Evolutionary conservation across 2,797 vertebrate genomes (phyloP).

Genomic region (Luscinia luscinia): DNA sequence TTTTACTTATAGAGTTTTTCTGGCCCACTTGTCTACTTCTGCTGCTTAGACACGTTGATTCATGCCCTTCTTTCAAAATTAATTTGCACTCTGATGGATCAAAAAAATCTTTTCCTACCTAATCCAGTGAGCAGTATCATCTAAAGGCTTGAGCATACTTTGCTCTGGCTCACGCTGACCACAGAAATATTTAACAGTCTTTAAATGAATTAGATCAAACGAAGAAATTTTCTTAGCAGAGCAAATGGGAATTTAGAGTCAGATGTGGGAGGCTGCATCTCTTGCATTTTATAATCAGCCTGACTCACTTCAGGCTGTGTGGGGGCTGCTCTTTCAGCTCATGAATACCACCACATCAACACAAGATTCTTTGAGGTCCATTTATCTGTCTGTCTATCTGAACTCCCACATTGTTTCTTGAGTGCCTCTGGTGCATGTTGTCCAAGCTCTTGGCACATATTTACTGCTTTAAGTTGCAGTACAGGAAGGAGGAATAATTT

Average conservation of each 20-base stretch:
- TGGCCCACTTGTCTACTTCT: not conserved
- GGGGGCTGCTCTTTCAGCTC: slow-evolving; percentile 72
- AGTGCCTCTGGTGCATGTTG: not conserved
- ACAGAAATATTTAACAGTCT: not conserved
- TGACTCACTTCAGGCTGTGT: slow-evolving; percentile 78
- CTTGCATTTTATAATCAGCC: slow-evolving; percentile 79
- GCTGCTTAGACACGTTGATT: not conserved
- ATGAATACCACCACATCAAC: slow-evolving; percentile 73
- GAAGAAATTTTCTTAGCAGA: slow-evolving; percentile 10
- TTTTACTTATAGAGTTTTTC: not conserved
- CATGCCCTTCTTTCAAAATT: slow-evolving; percentile 4
- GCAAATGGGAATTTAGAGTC: slow-evolving; percentile 64
- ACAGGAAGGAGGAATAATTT: not conserved
- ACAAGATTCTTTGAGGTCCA: slow-evolving; percentile 61
- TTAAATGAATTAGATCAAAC: not conserved
- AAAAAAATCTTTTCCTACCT: not conserved
- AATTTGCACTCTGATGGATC: not conserved
- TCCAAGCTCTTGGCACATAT: slow-evolving; percentile 35
- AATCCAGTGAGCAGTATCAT: not conserved
- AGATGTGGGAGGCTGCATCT: slow-evolving; percentile 76
- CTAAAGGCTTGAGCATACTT: not conserved
- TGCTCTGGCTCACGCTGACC: not conserved
- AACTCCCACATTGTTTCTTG: slow-evolving; percentile 14
- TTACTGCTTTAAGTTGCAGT: slow-evolving; percentile 35
- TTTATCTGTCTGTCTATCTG: slow-evolving; percentile 49